Percentiles rank a stretch among this genome's conserved stretches.
These are phyloP conservation scores for Martes martes DNA, from an alignment of 2,113 vertebrate species.

Conservation along the genomic window DNA sequence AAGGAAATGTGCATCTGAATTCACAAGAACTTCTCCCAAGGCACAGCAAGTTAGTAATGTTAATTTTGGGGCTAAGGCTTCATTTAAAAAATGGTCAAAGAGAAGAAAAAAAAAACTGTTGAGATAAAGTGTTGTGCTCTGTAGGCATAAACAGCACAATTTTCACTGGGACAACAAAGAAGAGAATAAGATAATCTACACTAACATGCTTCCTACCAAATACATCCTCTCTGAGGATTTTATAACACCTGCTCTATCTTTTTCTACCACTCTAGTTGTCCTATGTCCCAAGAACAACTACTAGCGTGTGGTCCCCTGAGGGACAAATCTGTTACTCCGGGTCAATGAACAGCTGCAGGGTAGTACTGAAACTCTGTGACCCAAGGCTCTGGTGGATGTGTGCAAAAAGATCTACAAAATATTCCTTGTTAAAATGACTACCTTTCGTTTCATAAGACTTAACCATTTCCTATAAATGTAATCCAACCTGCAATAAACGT, in stretches of 20 bases:
- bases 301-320: background rate
- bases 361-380: background rate
- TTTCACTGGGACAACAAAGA: constrained; percentile 45
- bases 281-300: background rate
- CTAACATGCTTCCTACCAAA: constrained; percentile 44
- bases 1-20: constrained; percentile 57
- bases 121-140: constrained; percentile 31
- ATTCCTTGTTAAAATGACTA: background rate
- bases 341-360: background rate
- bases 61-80: constrained; percentile 45
- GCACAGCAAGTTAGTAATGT: constrained; percentile 54
- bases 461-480: background rate
- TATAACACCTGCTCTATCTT: background rate
- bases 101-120: constrained; percentile 47
- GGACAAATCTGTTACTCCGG: background rate
- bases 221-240: constrained; percentile 19
- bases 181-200: constrained; percentile 45
- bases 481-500: background rate
- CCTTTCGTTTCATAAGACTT: background rate
- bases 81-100: constrained; percentile 39
- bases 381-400: background rate
- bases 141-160: constrained; percentile 40
- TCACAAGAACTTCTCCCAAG: constrained; percentile 56
- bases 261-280: background rate
- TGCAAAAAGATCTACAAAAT: constrained; percentile 35